Evolutionary conservation across 1,140 invertebrate species (phyloP).

Genomic region (Drosophila ironensis): DNA sequence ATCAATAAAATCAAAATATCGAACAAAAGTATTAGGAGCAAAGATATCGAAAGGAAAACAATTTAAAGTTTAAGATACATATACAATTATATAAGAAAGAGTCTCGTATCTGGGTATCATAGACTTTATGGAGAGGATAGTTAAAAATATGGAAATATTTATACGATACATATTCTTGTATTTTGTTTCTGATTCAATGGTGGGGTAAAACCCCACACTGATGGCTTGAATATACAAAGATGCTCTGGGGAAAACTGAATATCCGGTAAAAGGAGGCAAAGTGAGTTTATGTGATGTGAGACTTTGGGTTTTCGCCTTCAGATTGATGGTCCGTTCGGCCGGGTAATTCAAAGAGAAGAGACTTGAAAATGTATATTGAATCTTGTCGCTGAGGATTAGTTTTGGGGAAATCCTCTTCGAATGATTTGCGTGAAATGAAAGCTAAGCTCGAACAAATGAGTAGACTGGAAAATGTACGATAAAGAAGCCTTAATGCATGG

Average conservation of each 20-base stretch:
- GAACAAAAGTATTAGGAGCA: constrained; percentile 37
- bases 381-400: background rate
- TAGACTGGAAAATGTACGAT: constrained; percentile 17
- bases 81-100: constrained; percentile 31
- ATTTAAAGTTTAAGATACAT: background rate
- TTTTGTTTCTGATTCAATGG: constrained; percentile 13
- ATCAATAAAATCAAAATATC: constrained; percentile 51
- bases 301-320: background rate
- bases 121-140: constrained; percentile 11
- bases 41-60: constrained; percentile 23
- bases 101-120: constrained; percentile 43
- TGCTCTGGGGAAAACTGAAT: constrained; percentile 4
- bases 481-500: constrained; percentile 47
- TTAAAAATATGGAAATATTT: constrained; percentile 19
- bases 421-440: constrained; percentile 60
- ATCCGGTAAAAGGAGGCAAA: too few species aligned
- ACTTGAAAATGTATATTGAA: background rate
- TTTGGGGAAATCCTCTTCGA: background rate
- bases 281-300: too few species aligned
- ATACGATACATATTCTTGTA: constrained; percentile 31
- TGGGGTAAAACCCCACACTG: constrained; percentile 3
- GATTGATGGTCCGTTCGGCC: background rate
- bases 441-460: constrained; percentile 47
- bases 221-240: constrained; percentile 48
- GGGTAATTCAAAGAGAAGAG: background rate